These are phyloP conservation scores for Thripadectes ignobilis DNA, from an alignment of 2,797 vertebrate species.

Conservation along the genomic window DNA sequence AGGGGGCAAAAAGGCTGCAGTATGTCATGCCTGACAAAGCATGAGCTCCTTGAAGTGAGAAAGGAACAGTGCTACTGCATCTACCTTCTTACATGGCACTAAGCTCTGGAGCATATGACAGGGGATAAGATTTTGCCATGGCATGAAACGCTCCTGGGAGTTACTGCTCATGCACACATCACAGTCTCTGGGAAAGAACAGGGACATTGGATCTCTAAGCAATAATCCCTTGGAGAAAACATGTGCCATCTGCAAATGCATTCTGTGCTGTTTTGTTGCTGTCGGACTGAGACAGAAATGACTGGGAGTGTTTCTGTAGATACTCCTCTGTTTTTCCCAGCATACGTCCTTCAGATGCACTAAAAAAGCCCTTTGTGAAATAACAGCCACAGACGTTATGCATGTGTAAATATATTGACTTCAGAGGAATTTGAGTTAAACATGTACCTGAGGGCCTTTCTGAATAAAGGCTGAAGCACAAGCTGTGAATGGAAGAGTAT, in stretches of 20 bases:
- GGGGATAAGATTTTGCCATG: fast-evolving
- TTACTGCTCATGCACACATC: neutral
- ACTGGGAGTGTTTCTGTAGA: neutral
- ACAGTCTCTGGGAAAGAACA: neutral
- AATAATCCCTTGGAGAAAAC: neutral
- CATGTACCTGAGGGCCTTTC: neutral
- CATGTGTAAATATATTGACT: neutral
- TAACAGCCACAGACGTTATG: neutral
- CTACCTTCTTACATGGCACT: fast-evolving
- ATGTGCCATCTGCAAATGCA: neutral
- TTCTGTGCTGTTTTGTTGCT: neutral
- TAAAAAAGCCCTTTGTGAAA: neutral
- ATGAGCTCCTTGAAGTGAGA: neutral
- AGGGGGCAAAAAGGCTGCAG: neutral
- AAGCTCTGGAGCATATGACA: fast-evolving
- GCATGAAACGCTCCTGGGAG: neutral
- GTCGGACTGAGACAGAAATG: fast-evolving
- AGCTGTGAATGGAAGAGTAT: neutral
- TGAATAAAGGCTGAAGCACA: neutral
- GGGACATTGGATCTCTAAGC: neutral
- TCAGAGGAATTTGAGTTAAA: neutral
- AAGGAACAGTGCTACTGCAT: neutral
- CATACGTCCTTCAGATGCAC: neutral
- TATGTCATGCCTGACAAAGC: neutral
- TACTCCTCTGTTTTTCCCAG: neutral